Evolutionary conservation across 2,797 vertebrate species (phyloP), one percentile per base, ranked within the genome.

Genomic region (Melanotaenia boesemani): DNA sequence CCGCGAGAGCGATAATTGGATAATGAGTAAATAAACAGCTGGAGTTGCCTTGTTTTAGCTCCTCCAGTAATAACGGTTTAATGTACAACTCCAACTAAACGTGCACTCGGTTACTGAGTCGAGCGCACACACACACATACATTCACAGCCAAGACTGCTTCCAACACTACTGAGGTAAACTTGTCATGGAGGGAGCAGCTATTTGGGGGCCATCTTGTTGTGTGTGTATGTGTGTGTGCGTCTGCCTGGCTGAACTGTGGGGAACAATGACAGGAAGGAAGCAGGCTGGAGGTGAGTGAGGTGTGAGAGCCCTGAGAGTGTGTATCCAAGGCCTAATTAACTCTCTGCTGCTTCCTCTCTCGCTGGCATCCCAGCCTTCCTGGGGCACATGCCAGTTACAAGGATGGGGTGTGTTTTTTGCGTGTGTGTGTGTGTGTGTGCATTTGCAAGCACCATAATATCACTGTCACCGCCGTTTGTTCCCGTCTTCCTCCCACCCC

Each of bases 181-280:
- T 95, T 96, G 96, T 95, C 95, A 96, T 90, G 54, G 93, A 58
- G 89, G 91, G 92, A 96, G 94, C 94, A 87, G 85, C 95, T 96
- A 96, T 96, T 96, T 96, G 95, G 96, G 93, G 94, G 96, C 94
- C 95, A 96, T 90, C 89, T 96, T 97, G 95, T 96, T 96, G 80
- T 95, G 95, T 95, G 94, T 69, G 77, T 60, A 82, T 63, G 39
- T 72, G 76, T 74, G 70, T 69, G 77, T 60, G 84, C 94, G 92
- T 96, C 95, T 96, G 94, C 50, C 86, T 95, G 95, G 95, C 86
- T 90, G 82, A 92, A 91, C 96, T 95, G 95, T 94, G 81, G 96
- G 95, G 95, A 96, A 96, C 95, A 96, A 95, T 96, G 96, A 97
- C 96, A 97, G 95, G 96, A 97, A 96, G 96, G 96, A 92, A 91